Evolutionary conservation across 2,888 invertebrate genomes (phyloP), one percentile per base, ranked within the genome.

Genomic region (Agrochola lota): DNA sequence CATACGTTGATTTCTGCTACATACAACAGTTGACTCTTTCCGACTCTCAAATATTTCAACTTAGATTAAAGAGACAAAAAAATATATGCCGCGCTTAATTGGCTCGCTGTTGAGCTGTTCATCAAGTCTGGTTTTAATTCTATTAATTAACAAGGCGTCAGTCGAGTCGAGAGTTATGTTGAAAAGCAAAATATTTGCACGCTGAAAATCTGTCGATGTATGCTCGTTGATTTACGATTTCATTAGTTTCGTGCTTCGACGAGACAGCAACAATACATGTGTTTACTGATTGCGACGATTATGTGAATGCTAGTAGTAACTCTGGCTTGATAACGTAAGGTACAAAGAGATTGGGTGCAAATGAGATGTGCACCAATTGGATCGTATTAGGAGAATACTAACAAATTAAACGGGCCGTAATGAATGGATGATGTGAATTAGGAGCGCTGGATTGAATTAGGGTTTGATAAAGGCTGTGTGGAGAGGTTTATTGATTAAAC

Each of bases 171-270:
- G 92, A 91, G 92, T 92, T 91, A 92, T 92, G 92, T 92, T 91
- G 92, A 89, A 93, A 92, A 91, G 93, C 89, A 92, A 92, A 94
- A 94, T 93, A 93, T 93, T 93, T 92, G 88, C 89, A 88, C 89
- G 89, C 89, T 90, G 92, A 89, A 93, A 94, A 94, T 94, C 93
- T 93, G 94, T 95, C 94, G 94, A 94, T 94, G 93, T 92, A 91
- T 91, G 92, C 91, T 88, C 91, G 94, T 95, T 95, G 95, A 96
- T 95, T 95, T 95, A 96, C 94, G 94, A 95, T 95, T 95, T 95
- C 95, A 95, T 95, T 95, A 95, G 94, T 94, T 92, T 91, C 91
- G 88, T 90, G 90, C 89, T 86, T 88, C 90, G 92, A 91, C 91
- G 91, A 90, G 89, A 91, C 91, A 91, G 91, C 85, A 91, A 91